Conservation (phyloP, 2,797 vertebrate genomes). For the Apogon hyalosoma region DNA sequence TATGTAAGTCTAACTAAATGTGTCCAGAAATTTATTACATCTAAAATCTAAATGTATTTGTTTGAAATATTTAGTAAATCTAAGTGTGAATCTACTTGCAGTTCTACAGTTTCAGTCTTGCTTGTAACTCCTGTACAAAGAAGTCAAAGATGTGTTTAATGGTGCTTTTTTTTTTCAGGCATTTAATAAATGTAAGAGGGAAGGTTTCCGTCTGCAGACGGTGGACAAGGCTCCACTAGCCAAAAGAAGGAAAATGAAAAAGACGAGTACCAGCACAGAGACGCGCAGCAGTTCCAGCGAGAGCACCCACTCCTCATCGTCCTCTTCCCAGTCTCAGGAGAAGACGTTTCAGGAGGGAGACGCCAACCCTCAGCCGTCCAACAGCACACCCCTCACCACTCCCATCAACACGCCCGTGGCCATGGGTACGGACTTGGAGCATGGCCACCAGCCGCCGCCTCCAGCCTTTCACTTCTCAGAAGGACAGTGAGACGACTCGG, state of each 20-base stretch:
- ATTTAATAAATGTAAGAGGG: conserved; percentile 98
- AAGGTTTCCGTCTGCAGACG: conserved; percentile 98
- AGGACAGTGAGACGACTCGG: conserved; percentile 68
- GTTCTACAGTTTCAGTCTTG: too few relatives aligned
- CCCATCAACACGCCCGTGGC: conserved; percentile 62
- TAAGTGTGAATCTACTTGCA: too few relatives aligned
- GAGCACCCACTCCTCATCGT: conserved; percentile 95
- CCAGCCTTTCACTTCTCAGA: conserved; percentile 92
- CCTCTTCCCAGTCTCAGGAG: conserved; percentile 92
- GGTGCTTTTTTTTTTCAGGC: conserved; percentile 80
- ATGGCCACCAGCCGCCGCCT: conserved; percentile 53
- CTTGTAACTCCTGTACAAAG: too few relatives aligned
- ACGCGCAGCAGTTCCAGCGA: conserved; percentile 98
- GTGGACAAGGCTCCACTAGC: conserved; percentile 98
- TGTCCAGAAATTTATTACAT: too few relatives aligned
- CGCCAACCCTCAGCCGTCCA: conserved; percentile 72
- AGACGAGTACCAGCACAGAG: conserved; percentile 97
- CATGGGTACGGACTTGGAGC: conserved; percentile 62
- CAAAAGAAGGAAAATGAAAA: conserved; percentile 99
- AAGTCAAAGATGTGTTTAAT: too few relatives aligned
- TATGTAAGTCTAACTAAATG: too few relatives aligned
- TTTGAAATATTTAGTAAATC: too few relatives aligned
- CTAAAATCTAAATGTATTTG: too few relatives aligned
- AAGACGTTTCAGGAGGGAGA: conserved; percentile 86
- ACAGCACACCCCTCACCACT: conserved; percentile 70